Evolutionary conservation across 2,888 invertebrate genomes (phyloP).

Genomic region (Nemapogon koenigi): DNA sequence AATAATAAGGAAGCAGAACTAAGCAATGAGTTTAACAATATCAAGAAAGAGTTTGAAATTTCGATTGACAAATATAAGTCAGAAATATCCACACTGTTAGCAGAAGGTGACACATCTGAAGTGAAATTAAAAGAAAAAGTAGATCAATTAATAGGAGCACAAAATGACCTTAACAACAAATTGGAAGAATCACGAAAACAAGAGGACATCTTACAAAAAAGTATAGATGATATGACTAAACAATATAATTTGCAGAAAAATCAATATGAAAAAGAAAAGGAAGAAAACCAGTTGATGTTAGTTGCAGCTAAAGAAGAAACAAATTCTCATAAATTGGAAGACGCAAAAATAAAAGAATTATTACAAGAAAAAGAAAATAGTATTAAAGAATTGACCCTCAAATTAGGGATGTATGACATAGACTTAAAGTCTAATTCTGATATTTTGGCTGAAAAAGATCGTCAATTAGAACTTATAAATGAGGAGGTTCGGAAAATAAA

Average conservation of each 20-base stretch:
- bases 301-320: slow-evolving; percentile 29
- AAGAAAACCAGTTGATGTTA: slow-evolving; percentile 36
- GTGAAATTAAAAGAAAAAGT: slow-evolving; percentile 56
- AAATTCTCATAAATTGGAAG: slow-evolving; percentile 33
- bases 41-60: slow-evolving; percentile 43
- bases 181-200: slow-evolving; percentile 53
- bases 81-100: slow-evolving; percentile 47
- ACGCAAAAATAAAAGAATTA: slow-evolving; percentile 27
- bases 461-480: slow-evolving; percentile 42
- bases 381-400: slow-evolving; percentile 43
- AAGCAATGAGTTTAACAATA: slow-evolving; percentile 35
- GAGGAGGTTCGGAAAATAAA: slow-evolving; percentile 41
- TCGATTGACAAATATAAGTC: slow-evolving; percentile 54
- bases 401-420: slow-evolving; percentile 49
- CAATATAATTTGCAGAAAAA: slow-evolving; percentile 48
- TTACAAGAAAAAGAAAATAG: slow-evolving; percentile 43
- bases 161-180: slow-evolving; percentile 54
- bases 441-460: slow-evolving; percentile 51
- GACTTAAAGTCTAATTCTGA: slow-evolving; percentile 54
- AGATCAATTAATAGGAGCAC: slow-evolving; percentile 52
- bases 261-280: slow-evolving; percentile 42
- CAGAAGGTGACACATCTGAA: slow-evolving; percentile 48
- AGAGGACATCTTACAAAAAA: slow-evolving; percentile 53
- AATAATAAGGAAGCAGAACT: slow-evolving; percentile 45
- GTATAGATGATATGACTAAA: slow-evolving; percentile 45